Conservation (phyloP, 1,140 invertebrate genomes). For the Gryllus bimaculatus region DNA sequence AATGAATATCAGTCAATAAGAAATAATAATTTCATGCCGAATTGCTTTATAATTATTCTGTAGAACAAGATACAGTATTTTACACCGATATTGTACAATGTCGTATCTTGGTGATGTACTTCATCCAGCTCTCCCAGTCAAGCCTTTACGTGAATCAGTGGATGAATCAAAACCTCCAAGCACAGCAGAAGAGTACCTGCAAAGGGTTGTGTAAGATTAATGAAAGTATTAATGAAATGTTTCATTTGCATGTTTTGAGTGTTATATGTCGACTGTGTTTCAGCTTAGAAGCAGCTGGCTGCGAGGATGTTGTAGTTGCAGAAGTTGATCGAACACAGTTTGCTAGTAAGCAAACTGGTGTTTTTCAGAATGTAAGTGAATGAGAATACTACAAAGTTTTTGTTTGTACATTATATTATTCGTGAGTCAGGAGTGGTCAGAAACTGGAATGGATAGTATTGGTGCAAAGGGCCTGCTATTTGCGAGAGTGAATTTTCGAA, state of each 20-base stretch:
- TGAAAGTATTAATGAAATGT: not conserved
- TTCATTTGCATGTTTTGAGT: not conserved
- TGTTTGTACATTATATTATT: too few relatives aligned
- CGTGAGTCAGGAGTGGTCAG: too few relatives aligned
- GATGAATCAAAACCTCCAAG: not conserved
- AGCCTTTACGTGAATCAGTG: not conserved
- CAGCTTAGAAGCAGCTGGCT: not conserved
- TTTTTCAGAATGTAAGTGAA: not conserved
- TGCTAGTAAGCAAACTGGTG: not conserved
- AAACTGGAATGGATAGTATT: too few relatives aligned
- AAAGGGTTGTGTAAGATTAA: not conserved
- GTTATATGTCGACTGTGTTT: not conserved
- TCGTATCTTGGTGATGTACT: not conserved
- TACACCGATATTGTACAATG: not conserved
- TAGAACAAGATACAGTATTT: too few relatives aligned
- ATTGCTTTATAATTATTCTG: too few relatives aligned
- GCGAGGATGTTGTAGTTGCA: not conserved
- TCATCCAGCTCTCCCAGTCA: not conserved
- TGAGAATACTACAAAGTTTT: too few relatives aligned
- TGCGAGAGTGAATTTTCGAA: too few relatives aligned
- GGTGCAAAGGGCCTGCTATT: too few relatives aligned
- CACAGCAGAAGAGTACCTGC: not conserved
- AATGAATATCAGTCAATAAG: too few relatives aligned
- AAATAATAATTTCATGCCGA: too few relatives aligned
- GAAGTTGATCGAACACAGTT: not conserved